These are phyloP conservation scores for Hippocampus mohnikei DNA, from an alignment of 2,113 vertebrate genomes.

Conservation along the genomic window DNA sequence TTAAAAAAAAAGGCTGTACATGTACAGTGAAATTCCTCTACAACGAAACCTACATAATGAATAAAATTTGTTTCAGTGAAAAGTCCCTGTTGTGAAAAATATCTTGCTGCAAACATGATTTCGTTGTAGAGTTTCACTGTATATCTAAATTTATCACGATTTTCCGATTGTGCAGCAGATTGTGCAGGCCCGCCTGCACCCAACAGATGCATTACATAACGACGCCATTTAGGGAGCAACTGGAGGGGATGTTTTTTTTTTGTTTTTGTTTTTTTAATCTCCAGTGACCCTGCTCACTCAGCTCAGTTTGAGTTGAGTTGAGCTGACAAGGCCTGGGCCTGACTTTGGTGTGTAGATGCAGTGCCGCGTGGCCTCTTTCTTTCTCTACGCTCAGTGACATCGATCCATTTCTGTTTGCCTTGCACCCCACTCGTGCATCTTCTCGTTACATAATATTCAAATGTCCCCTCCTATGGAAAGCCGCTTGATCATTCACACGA, in stretches of 20 bases:
- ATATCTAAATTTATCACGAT: not conserved
- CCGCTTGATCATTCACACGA: not conserved
- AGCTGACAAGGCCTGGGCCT: conserved; percentile 60
- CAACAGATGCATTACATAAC: conserved; percentile 54
- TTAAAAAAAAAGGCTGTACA: too few species aligned
- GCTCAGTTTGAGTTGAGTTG: conserved; percentile 57
- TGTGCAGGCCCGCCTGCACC: conserved; percentile 36
- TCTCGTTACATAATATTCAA: conserved; percentile 44
- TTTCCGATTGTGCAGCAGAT: not conserved
- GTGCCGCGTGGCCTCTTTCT: conserved; percentile 31
- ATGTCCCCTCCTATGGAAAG: conserved; percentile 14
- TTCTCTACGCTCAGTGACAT: conserved; percentile 46
- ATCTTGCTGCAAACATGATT: too few species aligned
- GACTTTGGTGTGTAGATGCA: conserved; percentile 28
- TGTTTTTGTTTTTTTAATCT: conserved; percentile 6
- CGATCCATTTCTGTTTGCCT: conserved; percentile 39
- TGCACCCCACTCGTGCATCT: conserved; percentile 39
- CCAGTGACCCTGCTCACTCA: conserved; percentile 4
- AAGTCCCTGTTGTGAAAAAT: too few species aligned
- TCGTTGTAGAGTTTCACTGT: too few species aligned
- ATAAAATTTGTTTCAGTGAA: too few species aligned
- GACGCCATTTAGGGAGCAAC: conserved; percentile 49
- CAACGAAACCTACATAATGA: too few species aligned
- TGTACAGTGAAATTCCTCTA: too few species aligned
- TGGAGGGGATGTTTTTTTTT: conserved; percentile 60